Base-by-base conservation (phyloP, 2,888 invertebrate species). In the Aethes cnicana region DNA sequence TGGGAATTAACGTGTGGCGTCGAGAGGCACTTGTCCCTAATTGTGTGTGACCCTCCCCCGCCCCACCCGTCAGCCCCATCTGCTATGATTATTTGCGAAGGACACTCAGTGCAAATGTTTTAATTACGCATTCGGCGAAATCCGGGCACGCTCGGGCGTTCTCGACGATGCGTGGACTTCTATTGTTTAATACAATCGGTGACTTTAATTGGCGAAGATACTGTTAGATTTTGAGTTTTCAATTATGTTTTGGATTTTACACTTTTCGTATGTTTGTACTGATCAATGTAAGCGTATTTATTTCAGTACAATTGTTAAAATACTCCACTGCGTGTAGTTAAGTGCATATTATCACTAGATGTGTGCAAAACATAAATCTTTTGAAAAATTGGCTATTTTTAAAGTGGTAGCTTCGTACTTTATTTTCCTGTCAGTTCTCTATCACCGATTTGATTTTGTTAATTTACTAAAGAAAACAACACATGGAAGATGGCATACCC, bases 71-170 rank as follows among this genome's bases (percentile, higher is more conserved):
- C 48, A 54, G 18, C 53, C 53, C 55, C 47, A 53, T 55, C 54
- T 54, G 55, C 52, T 58, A 49, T 39, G 39, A 58, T 59, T 56
- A 64, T 62, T 61, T 58, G 58, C 55, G 47, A 47, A 59, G 57
- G 60, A 49, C 61, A 43, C 50, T 50, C 50, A 8, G 12, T 21
- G 49, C 18, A 52, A 58, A 62, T 60, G 61, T 61, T 66, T 67
- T 65, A 67, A 68, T 67, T 63, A 61, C 64, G 53, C 46, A 39
- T 39, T 53, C 60, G 57, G 57, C 52, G 53, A 55, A 61, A 60
- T 47, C 21, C 50, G 43, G 16, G 21, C 9, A 14, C 8, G 14
- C 30, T 17, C 36, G 43, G 14, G 14, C 18, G 16, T 37, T 30
- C 21, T 37, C 17, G 33, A 26, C 26, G 35, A 20, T 28, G 18